These are phyloP conservation scores for Helicorthomorpha holstii DNA, from an alignment of 1,140 invertebrate genomes.

Conservation along the genomic window DNA sequence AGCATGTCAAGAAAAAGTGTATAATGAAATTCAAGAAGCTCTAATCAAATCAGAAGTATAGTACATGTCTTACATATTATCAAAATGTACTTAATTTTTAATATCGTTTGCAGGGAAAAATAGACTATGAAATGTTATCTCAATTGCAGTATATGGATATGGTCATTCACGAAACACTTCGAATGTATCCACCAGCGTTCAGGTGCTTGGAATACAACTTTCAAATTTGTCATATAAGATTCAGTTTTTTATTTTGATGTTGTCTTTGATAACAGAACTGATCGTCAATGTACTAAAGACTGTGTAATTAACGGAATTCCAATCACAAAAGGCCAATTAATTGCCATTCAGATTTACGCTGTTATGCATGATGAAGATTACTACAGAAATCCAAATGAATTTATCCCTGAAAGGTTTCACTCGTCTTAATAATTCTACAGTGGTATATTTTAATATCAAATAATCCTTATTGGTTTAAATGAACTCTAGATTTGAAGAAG, in stretches of 20 bases:
- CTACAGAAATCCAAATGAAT: constrained; percentile 37
- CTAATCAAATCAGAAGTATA: no score
- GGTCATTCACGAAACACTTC: constrained; percentile 1
- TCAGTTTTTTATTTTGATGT: background rate
- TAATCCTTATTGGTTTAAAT: background rate
- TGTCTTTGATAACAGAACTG: background rate
- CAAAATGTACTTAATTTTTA: no score
- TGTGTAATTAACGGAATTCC: constrained; percentile 21
- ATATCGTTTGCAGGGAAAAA: no score
- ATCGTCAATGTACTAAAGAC: background rate
- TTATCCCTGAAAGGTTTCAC: constrained; percentile 38
- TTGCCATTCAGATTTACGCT: constrained; percentile 27
- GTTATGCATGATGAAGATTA: constrained; percentile 38
- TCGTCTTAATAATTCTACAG: background rate
- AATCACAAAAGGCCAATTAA: constrained; percentile 29
- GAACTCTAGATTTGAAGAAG: constrained; percentile 7
- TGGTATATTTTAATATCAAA: background rate
- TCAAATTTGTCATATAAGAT: background rate
- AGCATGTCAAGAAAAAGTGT: no score
- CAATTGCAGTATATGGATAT: constrained; percentile 1
- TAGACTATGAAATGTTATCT: background rate
- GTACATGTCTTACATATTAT: no score
- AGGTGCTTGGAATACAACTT: background rate
- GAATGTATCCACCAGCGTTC: background rate
- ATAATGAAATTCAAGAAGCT: no score